Percentiles rank a stretch among this genome's conserved stretches.
Conservation (phyloP, 2,113 vertebrate species). For the Otocyon megalotis region DNA sequence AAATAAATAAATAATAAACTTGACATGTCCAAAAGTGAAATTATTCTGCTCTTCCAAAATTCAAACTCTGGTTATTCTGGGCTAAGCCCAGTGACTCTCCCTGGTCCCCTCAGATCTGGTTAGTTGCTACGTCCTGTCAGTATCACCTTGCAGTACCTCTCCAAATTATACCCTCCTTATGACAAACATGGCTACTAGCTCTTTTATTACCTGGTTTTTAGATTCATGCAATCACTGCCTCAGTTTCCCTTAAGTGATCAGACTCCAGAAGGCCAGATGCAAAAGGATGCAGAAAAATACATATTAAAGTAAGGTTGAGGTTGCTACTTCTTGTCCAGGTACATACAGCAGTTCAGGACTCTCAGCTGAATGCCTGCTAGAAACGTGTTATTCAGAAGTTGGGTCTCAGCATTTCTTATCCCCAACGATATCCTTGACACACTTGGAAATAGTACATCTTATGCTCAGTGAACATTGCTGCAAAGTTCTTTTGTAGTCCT, state of each 20-base stretch:
- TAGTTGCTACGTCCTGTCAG: not conserved
- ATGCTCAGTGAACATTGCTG: not conserved
- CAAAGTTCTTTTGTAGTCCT: not conserved
- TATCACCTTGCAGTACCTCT: not conserved
- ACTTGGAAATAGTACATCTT: not conserved
- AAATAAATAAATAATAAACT: not conserved
- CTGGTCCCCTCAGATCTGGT: not conserved
- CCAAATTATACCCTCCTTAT: not conserved
- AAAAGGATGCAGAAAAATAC: constrained; percentile 31
- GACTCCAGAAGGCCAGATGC: not conserved
- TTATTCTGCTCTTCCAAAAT: constrained; percentile 36
- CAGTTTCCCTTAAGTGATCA: not conserved
- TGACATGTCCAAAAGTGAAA: not conserved
- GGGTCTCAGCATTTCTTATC: not conserved
- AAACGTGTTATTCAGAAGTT: not conserved
- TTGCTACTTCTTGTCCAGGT: not conserved
- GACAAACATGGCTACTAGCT: not conserved
- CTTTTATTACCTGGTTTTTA: not conserved
- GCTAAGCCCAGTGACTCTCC: not conserved
- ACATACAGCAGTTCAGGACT: not conserved
- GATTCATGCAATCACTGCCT: not conserved
- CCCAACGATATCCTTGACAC: not conserved
- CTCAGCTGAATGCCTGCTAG: not conserved
- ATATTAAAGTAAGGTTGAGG: not conserved
- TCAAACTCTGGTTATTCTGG: not conserved